Base-by-base conservation (phyloP, 2,113 vertebrate genomes). In the Eonycteris spelaea region DNA sequence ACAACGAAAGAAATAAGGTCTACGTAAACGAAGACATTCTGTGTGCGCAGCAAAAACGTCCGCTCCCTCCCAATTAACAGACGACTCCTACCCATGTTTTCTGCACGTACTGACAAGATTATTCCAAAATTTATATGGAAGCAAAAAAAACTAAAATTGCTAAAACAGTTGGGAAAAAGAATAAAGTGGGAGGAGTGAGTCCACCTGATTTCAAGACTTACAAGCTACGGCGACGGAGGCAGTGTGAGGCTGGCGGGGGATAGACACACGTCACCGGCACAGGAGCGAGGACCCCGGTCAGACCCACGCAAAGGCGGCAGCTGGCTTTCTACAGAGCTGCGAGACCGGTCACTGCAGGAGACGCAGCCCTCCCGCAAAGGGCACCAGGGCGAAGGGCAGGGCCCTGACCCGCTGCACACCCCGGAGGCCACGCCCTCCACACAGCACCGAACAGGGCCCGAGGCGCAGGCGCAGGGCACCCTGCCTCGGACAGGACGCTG, bases 1-100 rank as follows among this genome's bases (percentile, higher is more conserved):
- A 8, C 6, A 7, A 73, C n/a, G 30, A 84, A 59, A 77, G 33
- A 33, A 2, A 24, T 1, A 16, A 33, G 33, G 16, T 43, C 24
- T 35, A 7, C 2, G 18, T 4, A 33, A 16, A 38, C 6, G 13
- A 26, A 33, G 40, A 77, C 10, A 3, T 0, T 5, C 7, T 33
- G 5, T 2, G 30, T 19, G 38, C 68, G 11, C 45, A 45, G 45
- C 45, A 11, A 45, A 11, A 12, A 45, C 11, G 45, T 45, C 45
- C 45, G 11, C 9, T 45, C 10, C 45, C 45, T 43, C 43, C 43
- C 43, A 7, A 43, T 7, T 43, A 7, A 43, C 43, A 7, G 43
- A 43, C 43, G 8, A 43, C 43, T 40, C 51, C 33, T 48, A 3
- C 19, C 38, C 57, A 38, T 38, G n/a, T 38, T n/a, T 0, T 57